Percentiles rank a stretch among this genome's conserved stretches.
These are phyloP conservation scores for Heterotis niloticus DNA, from an alignment of 2,113 vertebrate species.

Conservation along the genomic window DNA sequence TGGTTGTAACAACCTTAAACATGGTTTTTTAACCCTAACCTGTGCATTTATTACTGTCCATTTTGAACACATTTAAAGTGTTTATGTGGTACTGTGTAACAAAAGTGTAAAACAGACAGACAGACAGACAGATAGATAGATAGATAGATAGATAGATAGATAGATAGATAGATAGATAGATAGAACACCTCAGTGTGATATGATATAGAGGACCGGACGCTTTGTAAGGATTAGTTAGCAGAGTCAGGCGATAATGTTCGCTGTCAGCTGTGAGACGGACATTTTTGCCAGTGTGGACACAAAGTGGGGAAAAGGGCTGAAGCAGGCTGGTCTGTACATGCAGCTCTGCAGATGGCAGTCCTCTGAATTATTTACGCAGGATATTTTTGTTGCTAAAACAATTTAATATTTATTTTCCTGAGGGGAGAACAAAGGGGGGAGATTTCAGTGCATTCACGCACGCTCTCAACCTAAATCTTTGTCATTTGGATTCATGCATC, in stretches of 20 bases:
- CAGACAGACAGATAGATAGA: too few relatives aligned
- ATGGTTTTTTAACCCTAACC: too few relatives aligned
- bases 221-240: neutral
- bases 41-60: too few relatives aligned
- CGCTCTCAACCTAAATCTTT: neutral
- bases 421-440: neutral
- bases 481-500: neutral
- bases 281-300: neutral
- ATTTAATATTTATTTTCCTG: conserved; percentile 25
- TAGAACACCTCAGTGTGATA: too few relatives aligned
- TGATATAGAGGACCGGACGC: neutral
- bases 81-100: neutral
- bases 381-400: conserved; percentile 1
- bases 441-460: neutral
- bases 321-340: neutral
- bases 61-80: too few relatives aligned
- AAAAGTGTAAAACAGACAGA: neutral
- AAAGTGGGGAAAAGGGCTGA: neutral
- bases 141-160: neutral
- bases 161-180: too few relatives aligned
- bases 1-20: too few relatives aligned
- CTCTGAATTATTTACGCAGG: conserved; percentile 24
- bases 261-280: neutral
- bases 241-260: neutral
- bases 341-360: conserved; percentile 16